Evolutionary conservation across 2,797 vertebrate species (phyloP), one percentile per base, ranked within the genome.

Genomic region (Dromococcyx pavoninus): DNA sequence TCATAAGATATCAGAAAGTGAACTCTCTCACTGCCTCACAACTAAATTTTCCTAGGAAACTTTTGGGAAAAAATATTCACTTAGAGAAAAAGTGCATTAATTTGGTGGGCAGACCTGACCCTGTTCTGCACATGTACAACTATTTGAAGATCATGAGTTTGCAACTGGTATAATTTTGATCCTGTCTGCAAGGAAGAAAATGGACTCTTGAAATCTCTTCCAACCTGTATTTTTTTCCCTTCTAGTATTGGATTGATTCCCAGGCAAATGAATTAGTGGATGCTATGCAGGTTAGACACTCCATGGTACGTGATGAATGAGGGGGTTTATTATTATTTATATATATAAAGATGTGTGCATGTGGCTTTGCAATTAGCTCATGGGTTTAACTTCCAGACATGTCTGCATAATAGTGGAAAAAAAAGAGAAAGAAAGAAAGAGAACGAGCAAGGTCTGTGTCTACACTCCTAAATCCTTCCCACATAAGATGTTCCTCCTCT

Each of bases 251-350:
- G 91, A 91, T 66, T 91, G 89, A 86, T 91, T 93, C 91, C 86
- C 86, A 93, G 82, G 83, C 64, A 96, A 96, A 93, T 88, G 77
- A 94, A 87, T 94, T 91, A 85, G 73, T 84, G 80, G 64, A 92
- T 88, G 77, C 24, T 88, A 73, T 28, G 60, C 67, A 93, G 88
- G 88, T 96, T 92, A 94, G 91, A 88, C 76, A 81, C 76, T 93
- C 76, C 79, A 95, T 80, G 60, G 60, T 91, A 96, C 41, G 50
- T 91, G 93, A 96, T 71, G 67, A 96, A 93, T 88, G 74, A n/a
- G 33, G 16, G 1, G 2, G 3, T 37, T 91, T 95, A 88, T 93
- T 95, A 82, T 92, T 95, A 88, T 85, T 91, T 95, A 67, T 89
- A 90, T 79, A 86, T 78, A 88, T 50, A 91, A 88, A 90, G 66